Conservation (phyloP, 2,888 invertebrate genomes). For the Phaedon cochleariae region DNA sequence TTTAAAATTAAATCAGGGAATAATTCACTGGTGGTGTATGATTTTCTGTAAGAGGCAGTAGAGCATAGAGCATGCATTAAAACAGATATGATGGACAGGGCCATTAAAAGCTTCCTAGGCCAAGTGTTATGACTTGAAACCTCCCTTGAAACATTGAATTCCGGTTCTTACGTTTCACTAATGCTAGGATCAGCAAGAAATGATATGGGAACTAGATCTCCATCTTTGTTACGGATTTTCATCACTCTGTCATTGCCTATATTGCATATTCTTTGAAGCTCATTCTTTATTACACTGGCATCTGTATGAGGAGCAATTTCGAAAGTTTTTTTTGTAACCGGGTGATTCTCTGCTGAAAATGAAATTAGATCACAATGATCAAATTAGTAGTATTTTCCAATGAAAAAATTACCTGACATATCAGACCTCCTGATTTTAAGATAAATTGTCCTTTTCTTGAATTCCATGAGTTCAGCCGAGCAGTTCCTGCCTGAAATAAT, state of each 20-base stretch:
- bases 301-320: conserved; percentile 51
- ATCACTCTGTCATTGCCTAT: conserved; percentile 59
- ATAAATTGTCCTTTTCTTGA: conserved; percentile 42
- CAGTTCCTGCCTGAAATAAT: no score
- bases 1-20: no score
- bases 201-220: conserved; percentile 61
- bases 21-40: no score
- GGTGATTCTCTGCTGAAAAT: conserved; percentile 49
- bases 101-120: no score
- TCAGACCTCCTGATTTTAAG: conserved; percentile 54
- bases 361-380: neutral
- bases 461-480: no score
- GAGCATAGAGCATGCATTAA: no score
- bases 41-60: no score
- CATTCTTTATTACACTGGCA: conserved; percentile 51
- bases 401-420: conserved; percentile 43
- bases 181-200: conserved; percentile 55
- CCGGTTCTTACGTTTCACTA: conserved; percentile 23
- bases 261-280: conserved; percentile 53
- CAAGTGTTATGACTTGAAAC: no score
- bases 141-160: no score
- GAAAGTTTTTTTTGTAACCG: conserved; percentile 48
- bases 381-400: neutral
- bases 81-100: no score
- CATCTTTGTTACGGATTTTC: conserved; percentile 62